phyloP scores from a whole-genome alignment of 2,113 vertebrate species.

The Petromus typicus region DNA sequence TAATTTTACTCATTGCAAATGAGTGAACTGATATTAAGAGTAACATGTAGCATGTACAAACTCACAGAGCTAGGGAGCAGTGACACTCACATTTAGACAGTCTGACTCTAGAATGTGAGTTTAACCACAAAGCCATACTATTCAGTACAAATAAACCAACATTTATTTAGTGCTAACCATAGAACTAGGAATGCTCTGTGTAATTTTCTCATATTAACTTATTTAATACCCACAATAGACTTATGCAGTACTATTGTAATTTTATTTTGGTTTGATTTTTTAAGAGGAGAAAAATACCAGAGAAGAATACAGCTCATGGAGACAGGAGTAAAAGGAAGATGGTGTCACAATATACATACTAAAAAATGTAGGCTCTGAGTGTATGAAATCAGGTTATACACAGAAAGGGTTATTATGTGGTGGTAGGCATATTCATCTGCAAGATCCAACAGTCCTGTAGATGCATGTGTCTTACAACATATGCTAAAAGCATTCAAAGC shows the following conservation, averaged over 20 bases:
- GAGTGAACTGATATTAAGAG: neutral
- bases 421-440: neutral
- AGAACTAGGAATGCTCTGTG: neutral
- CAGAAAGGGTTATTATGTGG: neutral
- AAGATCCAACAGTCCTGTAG: constrained; percentile 40
- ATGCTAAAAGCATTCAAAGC: neutral
- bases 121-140: no score
- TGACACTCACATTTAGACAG: neutral
- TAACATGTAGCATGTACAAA: neutral
- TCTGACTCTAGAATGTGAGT: neutral
- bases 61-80: neutral
- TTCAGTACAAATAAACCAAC: no score
- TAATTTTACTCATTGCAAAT: neutral
- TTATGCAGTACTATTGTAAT: neutral
- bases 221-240: neutral
- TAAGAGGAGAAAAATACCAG: neutral
- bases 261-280: neutral
- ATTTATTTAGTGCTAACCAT: neutral
- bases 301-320: neutral
- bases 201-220: neutral
- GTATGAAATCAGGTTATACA: neutral
- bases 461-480: neutral
- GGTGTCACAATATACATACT: neutral
- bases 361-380: neutral
- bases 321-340: neutral